phyloP scores from a whole-genome alignment of 1,140 invertebrate species.

The Caenorhabditis inopinata region DNA sequence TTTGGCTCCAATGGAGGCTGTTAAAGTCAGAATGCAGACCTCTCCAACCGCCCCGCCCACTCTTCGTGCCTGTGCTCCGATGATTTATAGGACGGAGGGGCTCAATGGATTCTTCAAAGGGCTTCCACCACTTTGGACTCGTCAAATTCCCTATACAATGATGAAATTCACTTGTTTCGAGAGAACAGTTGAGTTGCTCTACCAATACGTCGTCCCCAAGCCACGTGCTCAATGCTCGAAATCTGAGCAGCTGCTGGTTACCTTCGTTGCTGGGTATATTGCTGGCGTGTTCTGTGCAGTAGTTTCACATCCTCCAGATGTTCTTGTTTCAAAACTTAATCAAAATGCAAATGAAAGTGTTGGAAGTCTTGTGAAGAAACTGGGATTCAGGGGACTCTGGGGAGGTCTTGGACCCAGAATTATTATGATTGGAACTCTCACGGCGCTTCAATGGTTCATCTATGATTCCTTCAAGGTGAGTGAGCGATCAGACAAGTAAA shows the following conservation, averaged over 20 bases:
- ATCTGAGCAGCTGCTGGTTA: constrained; percentile 88
- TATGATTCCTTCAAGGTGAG: constrained; percentile 86
- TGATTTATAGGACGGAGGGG: constrained; percentile 72
- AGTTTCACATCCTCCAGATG: constrained; percentile 96
- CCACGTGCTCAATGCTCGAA: constrained; percentile 85
- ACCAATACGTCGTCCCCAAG: constrained; percentile 85
- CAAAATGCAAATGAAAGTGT: constrained; percentile 83
- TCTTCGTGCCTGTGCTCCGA: constrained; percentile 82
- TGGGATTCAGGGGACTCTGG: constrained; percentile 80
- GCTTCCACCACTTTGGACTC: constrained; percentile 88
- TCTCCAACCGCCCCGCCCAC: constrained; percentile 85
- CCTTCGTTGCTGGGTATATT: constrained; percentile 94
- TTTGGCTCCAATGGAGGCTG: constrained; percentile 89
- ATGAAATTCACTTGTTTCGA: constrained; percentile 99
- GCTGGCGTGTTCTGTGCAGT: constrained; percentile 98
- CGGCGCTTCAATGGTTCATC: constrained; percentile 97
- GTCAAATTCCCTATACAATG: constrained; percentile 99
- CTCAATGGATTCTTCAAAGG: constrained; percentile 69
- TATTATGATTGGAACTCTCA: constrained; percentile 97
- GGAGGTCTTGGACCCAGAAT: constrained; percentile 92
- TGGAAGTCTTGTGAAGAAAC: constrained; percentile 73
- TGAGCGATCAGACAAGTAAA: too few species aligned
- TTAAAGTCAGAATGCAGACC: constrained; percentile 93
- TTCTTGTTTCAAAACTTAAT: constrained; percentile 96
- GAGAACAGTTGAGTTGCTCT: constrained; percentile 87